These are phyloP conservation scores for Saccostrea echinata DNA, from an alignment of 1,140 invertebrate species.

Conservation along the genomic window DNA sequence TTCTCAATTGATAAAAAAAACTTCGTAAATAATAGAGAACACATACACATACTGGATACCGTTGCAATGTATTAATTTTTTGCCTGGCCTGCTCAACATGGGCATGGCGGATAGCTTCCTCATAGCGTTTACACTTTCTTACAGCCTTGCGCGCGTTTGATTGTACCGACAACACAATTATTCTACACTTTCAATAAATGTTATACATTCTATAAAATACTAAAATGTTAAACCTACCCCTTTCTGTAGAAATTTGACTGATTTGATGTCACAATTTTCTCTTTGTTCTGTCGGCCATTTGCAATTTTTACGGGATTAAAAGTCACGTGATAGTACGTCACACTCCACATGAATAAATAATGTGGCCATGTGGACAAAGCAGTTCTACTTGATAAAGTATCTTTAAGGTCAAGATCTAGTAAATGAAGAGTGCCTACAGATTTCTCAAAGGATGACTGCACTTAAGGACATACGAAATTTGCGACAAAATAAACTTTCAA, in stretches of 20 bases:
- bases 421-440: no score
- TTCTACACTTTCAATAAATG: neutral
- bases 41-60: no score
- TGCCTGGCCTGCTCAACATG: neutral
- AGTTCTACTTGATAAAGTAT: no score
- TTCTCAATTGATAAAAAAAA: no score
- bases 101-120: neutral
- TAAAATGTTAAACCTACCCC: neutral
- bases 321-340: conserved; percentile 4
- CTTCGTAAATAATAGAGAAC: no score
- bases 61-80: no score
- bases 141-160: neutral
- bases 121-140: neutral
- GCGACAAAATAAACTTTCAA: no score
- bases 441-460: no score
- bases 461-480: no score
- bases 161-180: neutral
- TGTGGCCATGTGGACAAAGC: no score
- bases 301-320: neutral
- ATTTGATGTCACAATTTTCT: neutral
- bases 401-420: no score
- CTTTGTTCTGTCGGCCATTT: conserved; percentile 29
- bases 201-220: neutral
- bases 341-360: neutral
- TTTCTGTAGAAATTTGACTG: neutral